phyloP scores from a whole-genome alignment of 1,140 invertebrate genomes.

The Drosophila tani region DNA sequence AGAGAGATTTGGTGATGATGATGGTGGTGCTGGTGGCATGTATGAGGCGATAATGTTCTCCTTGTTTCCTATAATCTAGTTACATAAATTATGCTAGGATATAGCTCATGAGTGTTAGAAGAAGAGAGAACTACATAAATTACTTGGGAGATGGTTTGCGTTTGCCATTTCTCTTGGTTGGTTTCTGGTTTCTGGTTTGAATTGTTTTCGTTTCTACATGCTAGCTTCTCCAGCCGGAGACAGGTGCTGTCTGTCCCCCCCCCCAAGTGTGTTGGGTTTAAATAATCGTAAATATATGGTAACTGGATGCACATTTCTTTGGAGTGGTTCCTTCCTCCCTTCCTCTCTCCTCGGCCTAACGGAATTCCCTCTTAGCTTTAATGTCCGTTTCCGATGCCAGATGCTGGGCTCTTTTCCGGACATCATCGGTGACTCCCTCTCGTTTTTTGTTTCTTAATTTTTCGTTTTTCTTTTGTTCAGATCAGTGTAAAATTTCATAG shows the following conservation, averaged over 20 bases:
- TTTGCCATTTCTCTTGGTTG: slow-evolving; percentile 30
- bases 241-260: slow-evolving; percentile 27
- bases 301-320: slow-evolving; percentile 76
- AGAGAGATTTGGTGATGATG: slow-evolving; percentile 11
- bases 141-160: slow-evolving; percentile 37
- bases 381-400: neutral
- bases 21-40: slow-evolving; percentile 1
- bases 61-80: slow-evolving; percentile 44
- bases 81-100: slow-evolving; percentile 63
- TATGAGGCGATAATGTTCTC: slow-evolving; percentile 41
- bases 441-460: slow-evolving; percentile 19
- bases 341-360: slow-evolving; percentile 20
- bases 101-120: slow-evolving; percentile 45
- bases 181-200: slow-evolving; percentile 11
- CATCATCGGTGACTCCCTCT: slow-evolving; percentile 13
- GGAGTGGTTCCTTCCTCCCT: slow-evolving; percentile 60
- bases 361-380: slow-evolving; percentile 22
- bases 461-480: slow-evolving; percentile 37
- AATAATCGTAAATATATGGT: slow-evolving; percentile 52
- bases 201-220: slow-evolving; percentile 16
- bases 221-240: slow-evolving; percentile 27
- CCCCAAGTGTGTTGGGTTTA: slow-evolving; percentile 42
- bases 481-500: slow-evolving; percentile 68
- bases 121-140: slow-evolving; percentile 57
- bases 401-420: neutral